Evolutionary conservation across 2,797 vertebrate species (phyloP), one percentile per base, ranked within the genome.

Genomic region (Enteromius treurensis): DNA sequence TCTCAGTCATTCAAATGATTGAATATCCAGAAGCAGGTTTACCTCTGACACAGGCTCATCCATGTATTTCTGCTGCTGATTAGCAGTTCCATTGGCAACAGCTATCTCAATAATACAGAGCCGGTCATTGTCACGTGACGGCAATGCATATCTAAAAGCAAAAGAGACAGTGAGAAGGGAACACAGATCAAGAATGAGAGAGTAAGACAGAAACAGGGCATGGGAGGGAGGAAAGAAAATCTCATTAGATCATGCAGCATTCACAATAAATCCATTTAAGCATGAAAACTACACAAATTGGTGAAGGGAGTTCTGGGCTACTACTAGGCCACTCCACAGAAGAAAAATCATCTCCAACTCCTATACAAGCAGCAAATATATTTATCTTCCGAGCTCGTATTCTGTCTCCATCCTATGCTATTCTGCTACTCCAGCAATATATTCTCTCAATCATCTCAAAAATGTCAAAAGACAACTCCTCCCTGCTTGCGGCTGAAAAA

Each of bases 71-170:
- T 93, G 90, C 45, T 90, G 92, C 82, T 76, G 92, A 82, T 93
- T 89, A 81, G 91, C 91, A 55, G 91, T 88, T 88, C 92, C 92
- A 93, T 95, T 93, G 90, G 92, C 92, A 70, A 90, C 91, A 83
- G 90, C 88, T 89, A 97, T 94, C 96, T 97, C 95, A 94, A 96
- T 94, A 93, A 94, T 85, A 89, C 95, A 97, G 62, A 90, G 88
- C 74, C 92, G 90, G 88, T 89, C 91, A 80, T 92, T 90, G 92
- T 86, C 93, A 89, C 89, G 91, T 87, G 88, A 89, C 83, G 95
- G 93, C 84, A 96, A 88, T 86, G 87, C 82, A 87, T 95, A 97
- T 93, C 97, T 97, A 91, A 87, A 67, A 80, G 80, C 84, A 47
- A 87, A 86, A 88, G 92, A 89, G 68, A 77, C 77, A 65, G 15